Conservation (phyloP, 1,140 invertebrate species). For the Musca domestica region DNA sequence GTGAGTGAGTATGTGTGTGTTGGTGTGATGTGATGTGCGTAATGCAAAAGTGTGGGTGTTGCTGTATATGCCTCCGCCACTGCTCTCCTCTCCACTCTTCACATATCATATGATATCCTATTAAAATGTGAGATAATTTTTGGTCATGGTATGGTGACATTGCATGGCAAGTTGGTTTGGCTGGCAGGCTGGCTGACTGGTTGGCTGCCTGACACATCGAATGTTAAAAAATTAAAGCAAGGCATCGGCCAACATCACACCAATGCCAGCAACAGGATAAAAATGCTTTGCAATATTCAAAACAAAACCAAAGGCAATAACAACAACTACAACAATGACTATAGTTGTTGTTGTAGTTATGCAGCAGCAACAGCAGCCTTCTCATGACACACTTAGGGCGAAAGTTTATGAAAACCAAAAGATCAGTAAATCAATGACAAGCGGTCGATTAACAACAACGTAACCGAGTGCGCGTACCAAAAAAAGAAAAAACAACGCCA, state of each 20-base stretch:
- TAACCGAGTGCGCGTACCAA: not conserved
- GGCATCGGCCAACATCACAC: not conserved
- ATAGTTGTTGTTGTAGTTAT: too few species aligned
- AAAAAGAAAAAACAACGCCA: conserved; percentile 11
- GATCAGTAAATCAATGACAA: conserved; percentile 48
- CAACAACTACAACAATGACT: not conserved
- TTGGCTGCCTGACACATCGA: not conserved
- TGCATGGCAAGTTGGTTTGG: too few species aligned
- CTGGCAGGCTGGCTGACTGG: too few species aligned
- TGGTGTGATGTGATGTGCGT: not conserved
- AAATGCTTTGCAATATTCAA: not conserved
- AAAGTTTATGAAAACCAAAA: conserved; percentile 21
- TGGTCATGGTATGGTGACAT: conserved; percentile 9
- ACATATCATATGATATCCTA: not conserved
- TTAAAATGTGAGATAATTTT: conserved; percentile 9
- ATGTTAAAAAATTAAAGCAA: not conserved
- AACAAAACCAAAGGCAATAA: conserved; percentile 1
- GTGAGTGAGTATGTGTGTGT: not conserved
- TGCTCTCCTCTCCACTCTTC: too few species aligned
- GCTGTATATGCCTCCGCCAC: not conserved
- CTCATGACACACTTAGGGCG: too few species aligned
- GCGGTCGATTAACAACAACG: conserved; percentile 29
- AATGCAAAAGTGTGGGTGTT: not conserved
- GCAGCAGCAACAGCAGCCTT: too few species aligned
- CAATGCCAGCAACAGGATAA: not conserved